These are phyloP conservation scores for Amiota communis DNA, from an alignment of 2,888 invertebrate genomes.

Conservation along the genomic window DNA sequence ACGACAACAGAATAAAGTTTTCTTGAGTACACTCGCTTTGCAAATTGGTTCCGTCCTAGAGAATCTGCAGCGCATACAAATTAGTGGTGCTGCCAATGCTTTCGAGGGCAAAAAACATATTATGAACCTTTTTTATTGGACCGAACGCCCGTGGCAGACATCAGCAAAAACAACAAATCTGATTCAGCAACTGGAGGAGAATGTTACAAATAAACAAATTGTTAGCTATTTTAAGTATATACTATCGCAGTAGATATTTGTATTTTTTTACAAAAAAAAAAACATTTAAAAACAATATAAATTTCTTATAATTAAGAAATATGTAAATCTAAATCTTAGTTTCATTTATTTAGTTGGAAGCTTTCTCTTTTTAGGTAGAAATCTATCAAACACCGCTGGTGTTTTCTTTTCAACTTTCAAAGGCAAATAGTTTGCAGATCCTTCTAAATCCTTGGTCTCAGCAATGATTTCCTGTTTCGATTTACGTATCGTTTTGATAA, in stretches of 20 bases:
- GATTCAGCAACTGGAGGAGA: constrained; percentile 27
- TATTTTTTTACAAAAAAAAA: neutral
- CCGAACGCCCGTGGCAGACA: neutral
- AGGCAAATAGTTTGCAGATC: constrained; percentile 47
- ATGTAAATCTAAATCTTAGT: constrained; percentile 32
- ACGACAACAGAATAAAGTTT: constrained; percentile 75
- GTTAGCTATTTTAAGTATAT: constrained; percentile 61
- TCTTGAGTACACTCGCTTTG: constrained; percentile 74
- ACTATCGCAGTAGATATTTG: constrained; percentile 33
- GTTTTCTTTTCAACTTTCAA: constrained; percentile 47
- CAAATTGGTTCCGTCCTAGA: constrained; percentile 74
- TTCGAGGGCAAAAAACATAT: constrained; percentile 75
- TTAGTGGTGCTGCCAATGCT: constrained; percentile 69
- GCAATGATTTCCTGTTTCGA: constrained; percentile 69
- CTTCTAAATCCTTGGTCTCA: constrained; percentile 59
- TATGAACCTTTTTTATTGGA: constrained; percentile 76
- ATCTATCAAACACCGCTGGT: constrained; percentile 79
- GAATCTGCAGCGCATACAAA: constrained; percentile 61
- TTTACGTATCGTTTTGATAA: constrained; percentile 74
- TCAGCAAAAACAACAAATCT: constrained; percentile 25
- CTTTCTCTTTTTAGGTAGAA: constrained; percentile 76
- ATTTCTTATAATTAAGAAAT: constrained; percentile 16
- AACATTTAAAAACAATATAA: constrained; percentile 3
- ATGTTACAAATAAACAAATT: constrained; percentile 54
- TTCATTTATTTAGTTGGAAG: constrained; percentile 42